Evolutionary conservation across 2,797 vertebrate species (phyloP), one percentile per base, ranked within the genome.

Genomic region (Vireo griseus): DNA sequence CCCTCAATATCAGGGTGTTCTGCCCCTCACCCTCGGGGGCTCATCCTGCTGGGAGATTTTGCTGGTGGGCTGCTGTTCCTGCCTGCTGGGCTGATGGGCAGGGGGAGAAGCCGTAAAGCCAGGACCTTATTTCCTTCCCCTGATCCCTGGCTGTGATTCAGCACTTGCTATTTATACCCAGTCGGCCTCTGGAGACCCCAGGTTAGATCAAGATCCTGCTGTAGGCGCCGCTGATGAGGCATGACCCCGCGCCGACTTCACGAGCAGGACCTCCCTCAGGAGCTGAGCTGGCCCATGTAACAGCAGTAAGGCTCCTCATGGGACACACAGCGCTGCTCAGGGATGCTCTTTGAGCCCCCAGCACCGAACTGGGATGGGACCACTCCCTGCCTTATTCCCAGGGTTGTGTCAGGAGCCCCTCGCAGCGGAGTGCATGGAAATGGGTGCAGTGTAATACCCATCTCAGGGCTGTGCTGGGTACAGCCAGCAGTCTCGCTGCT

Each of bases 391-490:
- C 22, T 67, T 21, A 10, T 4, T 71, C 58, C 61, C 61, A 16
- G 29, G 0, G 0, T 45, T 67, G 48, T 16, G 28, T 77, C 25
- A 67, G 28, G 42, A 69, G 31, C 13, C 8, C 22, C 28, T 86
- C 1, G 2, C 50, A 39, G 62, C 66, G 33, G 88, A 65, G 54
- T 16, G 50, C 0, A 1, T 37, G 65, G 94, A 76, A 69, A 24
- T 10, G 28, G 22, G 8, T 0, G 0, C 47, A 69, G 52, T 86
- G 45, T 33, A 40, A 61, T 42, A 26, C 40, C 52, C 45, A 50
- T 5, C 8, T 10, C 57, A 0, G 0, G 51, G 52, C 71, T 13
- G 1, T 48, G 58, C 81, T n/a, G n/a, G 3, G 2, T 69, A 13
- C 54, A 66, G 74, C 25, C 55, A 35, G 26, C 20, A 78, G n/a